A percentile compares a stretch with the other conserved stretches of the same genome.
These are phyloP conservation scores for Thinocorus orbignyianus DNA, from an alignment of 2,113 vertebrate genomes.

Conservation along the genomic window DNA sequence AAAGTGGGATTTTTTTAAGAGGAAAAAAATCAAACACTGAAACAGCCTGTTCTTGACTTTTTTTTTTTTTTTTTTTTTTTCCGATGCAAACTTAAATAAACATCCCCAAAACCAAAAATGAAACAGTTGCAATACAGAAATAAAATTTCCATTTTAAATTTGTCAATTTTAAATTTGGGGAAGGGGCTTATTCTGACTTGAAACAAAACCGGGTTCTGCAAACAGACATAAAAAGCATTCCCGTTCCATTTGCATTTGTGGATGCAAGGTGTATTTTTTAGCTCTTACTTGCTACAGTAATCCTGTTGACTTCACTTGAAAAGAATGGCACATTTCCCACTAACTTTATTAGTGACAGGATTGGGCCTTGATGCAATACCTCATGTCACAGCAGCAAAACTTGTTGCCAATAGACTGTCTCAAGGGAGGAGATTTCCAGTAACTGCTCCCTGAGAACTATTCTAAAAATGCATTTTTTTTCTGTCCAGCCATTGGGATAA, in stretches of 20 bases:
- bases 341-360: constrained; percentile 63
- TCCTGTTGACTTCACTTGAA: constrained; percentile 44
- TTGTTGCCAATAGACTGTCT: constrained; percentile 64
- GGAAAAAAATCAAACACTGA: not conserved
- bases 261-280: constrained; percentile 4
- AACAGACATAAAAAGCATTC: not conserved
- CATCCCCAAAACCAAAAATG: not conserved
- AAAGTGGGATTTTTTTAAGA: not conserved
- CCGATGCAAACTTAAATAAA: not conserved
- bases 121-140: not conserved
- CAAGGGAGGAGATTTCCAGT: constrained; percentile 63
- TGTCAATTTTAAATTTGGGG: not conserved
- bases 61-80: not conserved
- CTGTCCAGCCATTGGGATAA: constrained; percentile 16
- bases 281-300: constrained; percentile 18
- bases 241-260: not conserved
- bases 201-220: not conserved
- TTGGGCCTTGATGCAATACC: constrained; percentile 53
- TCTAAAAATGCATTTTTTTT: constrained; percentile 42
- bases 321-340: constrained; percentile 40
- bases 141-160: not conserved
- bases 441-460: constrained; percentile 43
- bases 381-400: constrained; percentile 61
- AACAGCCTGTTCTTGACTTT: not conserved
- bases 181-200: not conserved